Conservation (phyloP, 2,113 vertebrate genomes). For the Neotoma lepida region DNA sequence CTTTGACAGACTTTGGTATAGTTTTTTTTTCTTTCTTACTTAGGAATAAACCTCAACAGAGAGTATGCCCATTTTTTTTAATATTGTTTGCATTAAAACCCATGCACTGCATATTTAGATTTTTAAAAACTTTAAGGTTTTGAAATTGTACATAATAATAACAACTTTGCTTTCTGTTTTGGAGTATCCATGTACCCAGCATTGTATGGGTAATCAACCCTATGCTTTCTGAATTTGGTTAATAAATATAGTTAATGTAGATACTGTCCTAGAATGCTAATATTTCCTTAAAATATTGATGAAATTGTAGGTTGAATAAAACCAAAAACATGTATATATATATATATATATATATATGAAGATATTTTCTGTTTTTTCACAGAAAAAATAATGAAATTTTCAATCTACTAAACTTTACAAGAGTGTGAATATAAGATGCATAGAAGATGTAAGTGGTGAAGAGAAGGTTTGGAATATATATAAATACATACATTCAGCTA, state of each 20-base stretch:
- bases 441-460: slow-evolving; percentile 21
- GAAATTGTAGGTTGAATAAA: background rate
- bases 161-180: background rate
- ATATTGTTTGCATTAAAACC: background rate
- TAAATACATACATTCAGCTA: background rate
- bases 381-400: background rate
- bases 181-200: background rate
- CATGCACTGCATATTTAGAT: background rate
- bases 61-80: background rate
- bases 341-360: too few species aligned
- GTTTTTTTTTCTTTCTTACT: background rate
- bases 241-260: background rate
- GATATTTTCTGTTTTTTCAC: background rate
- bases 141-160: background rate
- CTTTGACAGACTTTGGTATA: background rate
- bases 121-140: background rate
- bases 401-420: background rate
- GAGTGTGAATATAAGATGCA: background rate
- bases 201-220: background rate
- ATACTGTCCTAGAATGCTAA: background rate
- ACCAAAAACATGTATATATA: background rate
- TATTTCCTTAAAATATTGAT: background rate
- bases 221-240: background rate
- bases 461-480: background rate
- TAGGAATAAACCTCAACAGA: background rate